A percentile compares a stretch with the other conserved stretches of the same genome.
phyloP scores from a whole-genome alignment of 2,888 invertebrate genomes.

The Seira ritae region DNA sequence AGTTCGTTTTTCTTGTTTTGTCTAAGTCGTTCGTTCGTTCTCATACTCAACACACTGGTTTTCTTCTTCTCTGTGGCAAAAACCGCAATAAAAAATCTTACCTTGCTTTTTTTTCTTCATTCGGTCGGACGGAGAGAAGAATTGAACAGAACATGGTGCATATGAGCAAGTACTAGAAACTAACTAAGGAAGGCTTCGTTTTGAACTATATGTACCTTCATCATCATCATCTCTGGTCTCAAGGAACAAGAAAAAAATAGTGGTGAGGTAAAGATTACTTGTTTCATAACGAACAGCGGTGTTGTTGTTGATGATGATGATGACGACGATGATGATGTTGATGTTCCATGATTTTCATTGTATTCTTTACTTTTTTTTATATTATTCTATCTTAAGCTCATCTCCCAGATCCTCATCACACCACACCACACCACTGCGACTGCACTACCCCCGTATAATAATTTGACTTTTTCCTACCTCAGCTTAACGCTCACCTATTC shows the following conservation, averaged over 20 bases:
- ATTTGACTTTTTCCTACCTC: background rate
- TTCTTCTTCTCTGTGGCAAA: background rate
- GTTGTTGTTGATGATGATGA: background rate
- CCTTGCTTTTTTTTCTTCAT: conserved; percentile 1
- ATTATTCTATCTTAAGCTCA: conserved; percentile 8
- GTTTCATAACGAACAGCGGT: conserved; percentile 16
- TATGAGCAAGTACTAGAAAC: no score
- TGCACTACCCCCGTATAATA: background rate
- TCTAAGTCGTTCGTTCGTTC: conserved; percentile 17
- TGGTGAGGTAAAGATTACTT: conserved; percentile 16
- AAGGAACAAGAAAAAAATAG: conserved; percentile 2
- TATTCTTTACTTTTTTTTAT: conserved; percentile 9
- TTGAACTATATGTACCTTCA: background rate
- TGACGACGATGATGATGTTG: background rate
- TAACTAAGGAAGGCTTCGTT: background rate
- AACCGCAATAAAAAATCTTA: conserved; percentile 6
- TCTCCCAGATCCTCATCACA: background rate
- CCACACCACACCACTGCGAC: background rate
- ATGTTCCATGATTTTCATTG: conserved; percentile 16
- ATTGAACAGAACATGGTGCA: background rate
- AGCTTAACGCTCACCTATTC: background rate
- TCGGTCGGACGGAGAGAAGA: background rate
- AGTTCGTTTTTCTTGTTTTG: conserved; percentile 65
- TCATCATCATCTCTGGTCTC: no score
- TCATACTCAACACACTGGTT: conserved; percentile 19